These are phyloP conservation scores for Asteroscopus sphinx DNA, from an alignment of 2,888 invertebrate genomes.

Conservation along the genomic window DNA sequence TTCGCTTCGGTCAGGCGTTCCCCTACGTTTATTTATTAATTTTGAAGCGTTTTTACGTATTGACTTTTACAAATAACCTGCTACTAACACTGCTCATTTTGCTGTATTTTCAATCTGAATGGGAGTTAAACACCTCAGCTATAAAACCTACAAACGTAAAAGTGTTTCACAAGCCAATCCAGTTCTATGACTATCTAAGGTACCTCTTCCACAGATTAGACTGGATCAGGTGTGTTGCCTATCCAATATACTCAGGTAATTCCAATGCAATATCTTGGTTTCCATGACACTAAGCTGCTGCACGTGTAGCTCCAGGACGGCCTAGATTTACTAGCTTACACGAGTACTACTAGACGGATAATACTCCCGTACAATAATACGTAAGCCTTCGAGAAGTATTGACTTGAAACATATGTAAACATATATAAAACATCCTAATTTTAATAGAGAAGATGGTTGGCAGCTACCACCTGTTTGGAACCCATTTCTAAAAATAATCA, in stretches of 20 bases:
- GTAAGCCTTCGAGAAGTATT: neutral
- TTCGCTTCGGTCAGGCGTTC: too few species aligned
- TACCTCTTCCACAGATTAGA: too few species aligned
- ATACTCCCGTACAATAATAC: neutral
- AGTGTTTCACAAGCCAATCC: too few species aligned
- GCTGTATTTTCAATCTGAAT: neutral
- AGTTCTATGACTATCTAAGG: too few species aligned
- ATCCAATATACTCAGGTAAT: neutral
- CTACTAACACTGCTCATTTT: neutral
- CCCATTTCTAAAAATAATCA: too few species aligned
- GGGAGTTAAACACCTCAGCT: too few species aligned
- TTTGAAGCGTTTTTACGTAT: too few species aligned
- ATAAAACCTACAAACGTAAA: neutral
- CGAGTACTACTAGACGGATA: neutral
- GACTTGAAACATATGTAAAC: too few species aligned
- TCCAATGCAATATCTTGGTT: slow-evolving; percentile 1
- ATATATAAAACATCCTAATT: too few species aligned
- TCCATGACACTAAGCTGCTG: slow-evolving; percentile 3
- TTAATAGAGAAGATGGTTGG: too few species aligned
- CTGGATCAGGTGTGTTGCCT: neutral
- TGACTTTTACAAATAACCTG: neutral
- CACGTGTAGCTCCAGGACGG: slow-evolving; percentile 1
- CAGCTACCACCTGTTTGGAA: too few species aligned
- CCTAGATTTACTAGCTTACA: neutral
- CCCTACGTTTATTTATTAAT: too few species aligned